Evolutionary conservation across 2,888 invertebrate species (phyloP), one percentile per base, ranked within the genome.

Genomic region (Drosophila algonquin): DNA sequence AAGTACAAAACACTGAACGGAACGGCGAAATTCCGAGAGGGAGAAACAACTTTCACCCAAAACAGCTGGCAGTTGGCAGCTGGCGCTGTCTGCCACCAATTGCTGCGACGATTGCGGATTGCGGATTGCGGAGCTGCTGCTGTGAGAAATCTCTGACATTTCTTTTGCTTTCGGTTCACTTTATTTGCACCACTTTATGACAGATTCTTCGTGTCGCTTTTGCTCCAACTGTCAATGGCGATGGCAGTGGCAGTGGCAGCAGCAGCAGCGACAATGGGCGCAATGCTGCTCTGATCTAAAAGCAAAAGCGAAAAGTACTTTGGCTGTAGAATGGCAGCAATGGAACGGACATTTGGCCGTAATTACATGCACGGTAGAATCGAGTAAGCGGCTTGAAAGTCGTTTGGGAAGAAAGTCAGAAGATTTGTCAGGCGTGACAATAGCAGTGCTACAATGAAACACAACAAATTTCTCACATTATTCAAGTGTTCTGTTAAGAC

Each of bases 141-240:
- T 64, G 71, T 72, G 71, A 57, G 73, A 72, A 72, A 72, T 72
- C 71, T 73, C 71, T 24, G 57, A 57, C 71, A 72, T 73, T 72
- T 72, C 74, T 74, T 65, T 72, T 27, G 63, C 72, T 72, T 64
- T 72, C 53, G n/a, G 69, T 69, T 69, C 69, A 67, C 67, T 57
- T 64, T 75, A 81, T 70, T 75, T 69, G 74, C 55, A 71, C 73
- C 73, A 85, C 57, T 80, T 82, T 80, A 73, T 76, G 86, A 82
- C 80, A 85, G 83, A 83, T 87, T 85, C 83, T 65, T 64, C 52
- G 8, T 16, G 46, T 51, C 47, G 69, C 60, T 61, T 47, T 24
- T 52, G 16, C n/a, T 47, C 47, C 82, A 63, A 71, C 77, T 84
- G 81, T 69, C 75, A 64, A 62, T 65, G 44, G 48, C 44, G 55